A percentile compares a stretch with the other conserved stretches of the same genome.
phyloP scores from a whole-genome alignment of 2,113 vertebrate genomes.

The Channa argus region DNA sequence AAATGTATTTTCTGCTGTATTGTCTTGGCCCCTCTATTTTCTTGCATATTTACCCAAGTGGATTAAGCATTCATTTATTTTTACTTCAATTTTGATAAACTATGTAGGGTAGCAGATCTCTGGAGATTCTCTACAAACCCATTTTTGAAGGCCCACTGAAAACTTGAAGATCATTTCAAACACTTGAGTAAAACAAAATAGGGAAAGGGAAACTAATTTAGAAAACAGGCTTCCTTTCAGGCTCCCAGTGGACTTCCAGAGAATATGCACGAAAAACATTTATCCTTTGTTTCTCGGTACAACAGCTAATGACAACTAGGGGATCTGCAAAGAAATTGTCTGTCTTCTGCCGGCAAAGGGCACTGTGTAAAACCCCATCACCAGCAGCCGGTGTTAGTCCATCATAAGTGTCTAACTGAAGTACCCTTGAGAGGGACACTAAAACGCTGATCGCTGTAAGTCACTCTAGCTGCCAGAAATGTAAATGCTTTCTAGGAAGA shows the following conservation, averaged over 20 bases:
- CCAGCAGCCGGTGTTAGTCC: conserved; percentile 7
- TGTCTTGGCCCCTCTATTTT: not conserved
- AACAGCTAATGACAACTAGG: not conserved
- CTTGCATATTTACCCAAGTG: not conserved
- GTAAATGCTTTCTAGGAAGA: conserved; percentile 33
- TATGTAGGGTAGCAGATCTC: conserved; percentile 18
- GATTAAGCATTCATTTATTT: conserved; percentile 16
- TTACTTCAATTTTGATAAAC: not conserved
- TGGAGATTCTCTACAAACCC: not conserved
- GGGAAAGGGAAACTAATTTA: conserved; percentile 3
- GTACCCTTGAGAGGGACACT: conserved; percentile 7
- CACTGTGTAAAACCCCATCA: conserved; percentile 8
- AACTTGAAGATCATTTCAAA: conserved; percentile 8
- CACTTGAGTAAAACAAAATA: conserved; percentile 5
- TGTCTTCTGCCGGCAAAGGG: not conserved
- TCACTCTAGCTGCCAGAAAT: conserved; percentile 18
- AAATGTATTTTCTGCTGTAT: not conserved
- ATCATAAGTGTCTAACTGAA: conserved; percentile 14
- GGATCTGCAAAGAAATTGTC: not conserved
- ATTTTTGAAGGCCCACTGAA: conserved; percentile 8
- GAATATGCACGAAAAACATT: not conserved
- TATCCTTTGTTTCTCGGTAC: not conserved
- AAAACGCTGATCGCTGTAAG: not conserved
- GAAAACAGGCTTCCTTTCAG: not conserved
- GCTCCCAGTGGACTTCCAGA: conserved; percentile 4